These are phyloP conservation scores for Bos javanicus DNA, from an alignment of 2,113 vertebrate genomes.

Conservation along the genomic window DNA sequence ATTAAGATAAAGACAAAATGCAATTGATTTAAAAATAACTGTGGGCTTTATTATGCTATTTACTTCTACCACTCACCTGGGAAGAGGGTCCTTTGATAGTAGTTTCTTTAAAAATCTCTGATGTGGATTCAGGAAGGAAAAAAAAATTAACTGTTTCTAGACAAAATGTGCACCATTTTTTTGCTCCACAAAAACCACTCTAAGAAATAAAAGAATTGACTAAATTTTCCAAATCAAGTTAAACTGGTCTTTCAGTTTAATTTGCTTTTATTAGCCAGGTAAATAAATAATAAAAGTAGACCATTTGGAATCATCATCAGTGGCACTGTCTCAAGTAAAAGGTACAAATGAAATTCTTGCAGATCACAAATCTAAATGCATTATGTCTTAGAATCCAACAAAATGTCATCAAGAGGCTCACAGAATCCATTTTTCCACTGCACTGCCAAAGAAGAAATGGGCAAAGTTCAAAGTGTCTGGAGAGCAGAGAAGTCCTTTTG, in stretches of 20 bases:
- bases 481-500: constrained; percentile 30
- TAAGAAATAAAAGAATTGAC: constrained; percentile 70
- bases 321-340: constrained; percentile 62
- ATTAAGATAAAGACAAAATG: constrained; percentile 61
- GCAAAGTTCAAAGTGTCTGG: constrained; percentile 59
- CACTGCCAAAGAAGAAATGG: constrained; percentile 55
- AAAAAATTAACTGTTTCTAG: neutral
- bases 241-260: constrained; percentile 66
- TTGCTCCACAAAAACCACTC: constrained; percentile 66
- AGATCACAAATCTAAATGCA: constrained; percentile 81
- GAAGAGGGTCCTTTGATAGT: constrained; percentile 41
- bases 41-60: constrained; percentile 62
- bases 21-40: constrained; percentile 63
- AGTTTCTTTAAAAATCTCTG: neutral
- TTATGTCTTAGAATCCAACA: constrained; percentile 72
- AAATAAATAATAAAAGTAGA: constrained; percentile 73
- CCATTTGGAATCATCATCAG: constrained; percentile 73
- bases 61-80: constrained; percentile 61
- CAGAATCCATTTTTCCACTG: constrained; percentile 69
- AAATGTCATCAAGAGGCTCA: constrained; percentile 76
- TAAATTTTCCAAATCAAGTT: constrained; percentile 67
- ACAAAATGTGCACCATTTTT: constrained; percentile 47
- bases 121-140: neutral
- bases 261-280: constrained; percentile 75
- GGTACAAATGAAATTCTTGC: constrained; percentile 71